Conservation (phyloP, 2,888 invertebrate species). For the Boloria selene region DNA sequence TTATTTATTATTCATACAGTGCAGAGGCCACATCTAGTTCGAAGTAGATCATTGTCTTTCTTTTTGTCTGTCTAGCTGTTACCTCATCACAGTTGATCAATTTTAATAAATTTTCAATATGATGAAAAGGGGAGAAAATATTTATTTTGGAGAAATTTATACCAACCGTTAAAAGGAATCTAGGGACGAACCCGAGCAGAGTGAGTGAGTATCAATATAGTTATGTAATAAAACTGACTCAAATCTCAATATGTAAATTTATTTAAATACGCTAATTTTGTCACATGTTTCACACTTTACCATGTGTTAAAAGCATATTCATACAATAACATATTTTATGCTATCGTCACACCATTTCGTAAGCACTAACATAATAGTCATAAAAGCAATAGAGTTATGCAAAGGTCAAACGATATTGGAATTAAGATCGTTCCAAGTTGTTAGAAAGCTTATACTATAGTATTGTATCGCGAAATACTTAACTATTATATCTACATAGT, state of each 20-base stretch:
- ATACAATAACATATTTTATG: neutral
- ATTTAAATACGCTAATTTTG: slow-evolving; percentile 14
- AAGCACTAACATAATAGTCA: neutral
- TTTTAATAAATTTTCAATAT: too few species aligned
- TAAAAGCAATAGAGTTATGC: slow-evolving; percentile 16
- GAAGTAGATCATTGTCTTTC: too few species aligned
- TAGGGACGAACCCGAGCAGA: too few species aligned
- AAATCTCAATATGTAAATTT: neutral
- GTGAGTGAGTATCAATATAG: too few species aligned
- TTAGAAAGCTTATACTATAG: slow-evolving; percentile 19
- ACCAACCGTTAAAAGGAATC: too few species aligned
- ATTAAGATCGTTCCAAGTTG: slow-evolving; percentile 25
- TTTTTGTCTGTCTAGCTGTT: too few species aligned
- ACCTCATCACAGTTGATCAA: too few species aligned
- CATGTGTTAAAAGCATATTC: neutral
- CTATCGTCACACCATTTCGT: neutral
- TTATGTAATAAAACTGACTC: too few species aligned
- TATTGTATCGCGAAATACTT: slow-evolving; percentile 19
- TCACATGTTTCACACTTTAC: neutral
- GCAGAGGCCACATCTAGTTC: too few species aligned
- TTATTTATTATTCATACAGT: too few species aligned
- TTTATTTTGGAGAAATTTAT: too few species aligned
- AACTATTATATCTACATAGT: slow-evolving; percentile 43
- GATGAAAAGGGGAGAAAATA: too few species aligned
- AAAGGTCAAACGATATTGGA: slow-evolving; percentile 24